Evolutionary conservation across 2,888 invertebrate genomes (phyloP).

Genomic region (Dasypolia templi): DNA sequence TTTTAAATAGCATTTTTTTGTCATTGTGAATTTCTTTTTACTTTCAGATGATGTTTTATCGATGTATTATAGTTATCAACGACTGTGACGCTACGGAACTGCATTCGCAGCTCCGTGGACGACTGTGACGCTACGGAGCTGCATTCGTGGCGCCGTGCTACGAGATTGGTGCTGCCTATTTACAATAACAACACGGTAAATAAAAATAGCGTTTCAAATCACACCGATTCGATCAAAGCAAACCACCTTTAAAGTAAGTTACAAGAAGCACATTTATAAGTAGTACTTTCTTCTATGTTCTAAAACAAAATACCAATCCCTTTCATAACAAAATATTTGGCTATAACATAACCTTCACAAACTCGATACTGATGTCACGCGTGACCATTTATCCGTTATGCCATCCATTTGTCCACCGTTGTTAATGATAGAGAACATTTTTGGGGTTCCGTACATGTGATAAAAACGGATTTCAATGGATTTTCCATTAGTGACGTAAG

Average conservation of each 20-base stretch:
- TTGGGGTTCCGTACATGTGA: constrained; percentile 55
- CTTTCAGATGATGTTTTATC: background rate
- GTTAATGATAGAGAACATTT: constrained; percentile 64
- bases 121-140: background rate
- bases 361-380: constrained; percentile 51
- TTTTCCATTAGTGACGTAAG: constrained; percentile 52
- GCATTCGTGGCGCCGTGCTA: background rate
- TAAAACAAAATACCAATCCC: constrained; percentile 34
- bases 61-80: too few relatives aligned
- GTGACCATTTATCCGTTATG: constrained; percentile 63
- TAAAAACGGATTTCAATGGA: constrained; percentile 65
- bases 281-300: background rate
- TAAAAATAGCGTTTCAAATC: background rate
- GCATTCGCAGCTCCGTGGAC: background rate
- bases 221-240: background rate
- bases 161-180: background rate
- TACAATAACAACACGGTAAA: background rate
- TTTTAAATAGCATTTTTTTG: too few relatives aligned
- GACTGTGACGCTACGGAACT: background rate
- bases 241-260: background rate
- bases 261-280: background rate
- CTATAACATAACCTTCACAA: constrained; percentile 37
- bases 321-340: constrained; percentile 30
- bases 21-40: too few relatives aligned
- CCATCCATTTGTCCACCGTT: constrained; percentile 66